phyloP scores from a whole-genome alignment of 2,113 vertebrate species.

The Ictidomys tridecemlineatus region DNA sequence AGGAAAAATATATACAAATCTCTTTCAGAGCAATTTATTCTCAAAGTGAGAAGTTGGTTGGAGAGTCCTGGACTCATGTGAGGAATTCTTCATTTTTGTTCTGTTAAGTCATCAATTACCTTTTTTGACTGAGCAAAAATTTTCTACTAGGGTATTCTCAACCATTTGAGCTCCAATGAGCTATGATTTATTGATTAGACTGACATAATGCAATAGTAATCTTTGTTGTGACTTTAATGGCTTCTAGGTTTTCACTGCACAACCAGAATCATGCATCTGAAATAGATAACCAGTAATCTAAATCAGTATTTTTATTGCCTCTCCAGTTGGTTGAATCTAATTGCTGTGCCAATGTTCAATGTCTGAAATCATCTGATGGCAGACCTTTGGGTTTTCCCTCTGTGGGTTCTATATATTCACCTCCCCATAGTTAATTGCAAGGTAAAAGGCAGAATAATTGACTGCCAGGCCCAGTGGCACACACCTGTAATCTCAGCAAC shows the following conservation, averaged over 20 bases:
- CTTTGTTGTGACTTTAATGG: background rate
- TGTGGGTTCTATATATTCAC: background rate
- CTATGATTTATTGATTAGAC: background rate
- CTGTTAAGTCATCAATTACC: background rate
- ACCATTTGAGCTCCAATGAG: background rate
- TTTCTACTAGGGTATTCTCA: background rate
- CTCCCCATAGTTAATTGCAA: background rate
- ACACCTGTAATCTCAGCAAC: background rate
- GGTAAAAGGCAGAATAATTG: background rate
- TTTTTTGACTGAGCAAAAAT: background rate
- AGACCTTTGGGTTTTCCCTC: background rate
- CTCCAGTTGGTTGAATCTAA: conserved; percentile 35
- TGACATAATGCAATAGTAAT: background rate
- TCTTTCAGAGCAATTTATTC: background rate
- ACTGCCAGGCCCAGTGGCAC: background rate
- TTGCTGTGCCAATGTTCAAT: background rate
- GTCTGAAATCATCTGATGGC: background rate
- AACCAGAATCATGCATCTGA: background rate
- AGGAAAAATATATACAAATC: background rate
- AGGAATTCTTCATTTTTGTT: background rate
- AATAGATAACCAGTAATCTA: background rate
- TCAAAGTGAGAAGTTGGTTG: background rate
- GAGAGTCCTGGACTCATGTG: background rate
- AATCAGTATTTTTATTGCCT: background rate
- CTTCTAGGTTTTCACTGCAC: background rate